Evolutionary conservation across 2,797 vertebrate species (phyloP).

Genomic region (Prionace glauca): DNA sequence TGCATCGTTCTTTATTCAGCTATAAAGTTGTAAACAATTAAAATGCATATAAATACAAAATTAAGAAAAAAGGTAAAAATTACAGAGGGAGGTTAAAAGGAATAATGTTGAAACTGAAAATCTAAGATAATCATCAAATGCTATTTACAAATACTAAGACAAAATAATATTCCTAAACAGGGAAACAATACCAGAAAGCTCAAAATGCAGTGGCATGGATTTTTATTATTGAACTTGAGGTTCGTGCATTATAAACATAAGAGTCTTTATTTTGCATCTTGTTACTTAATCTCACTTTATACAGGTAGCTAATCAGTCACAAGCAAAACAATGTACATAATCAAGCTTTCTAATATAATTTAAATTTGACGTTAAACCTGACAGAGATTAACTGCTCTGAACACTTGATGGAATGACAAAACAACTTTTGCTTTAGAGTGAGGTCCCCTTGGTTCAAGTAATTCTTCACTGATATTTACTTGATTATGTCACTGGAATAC

Average conservation of each 20-base stretch:
- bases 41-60: too few species aligned
- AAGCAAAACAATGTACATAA: not conserved
- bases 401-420: not conserved
- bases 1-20: not conserved
- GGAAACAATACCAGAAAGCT: not conserved
- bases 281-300: not conserved
- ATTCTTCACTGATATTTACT: not conserved
- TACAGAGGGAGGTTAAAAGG: not conserved
- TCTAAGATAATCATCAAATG: not conserved
- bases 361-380: not conserved
- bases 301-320: not conserved
- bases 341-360: not conserved
- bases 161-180: not conserved
- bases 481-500: not conserved
- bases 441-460: not conserved
- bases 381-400: not conserved
- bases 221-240: not conserved
- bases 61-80: not conserved
- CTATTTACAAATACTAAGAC: not conserved
- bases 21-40: not conserved
- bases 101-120: not conserved
- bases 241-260: conserved; percentile 27
- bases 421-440: not conserved
- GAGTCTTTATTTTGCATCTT: not conserved
- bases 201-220: not conserved